A percentile compares a stretch with the other conserved stretches of the same genome.
Evolutionary conservation across 2,888 invertebrate species (phyloP).

Genomic region (Calliphora vomitoria): DNA sequence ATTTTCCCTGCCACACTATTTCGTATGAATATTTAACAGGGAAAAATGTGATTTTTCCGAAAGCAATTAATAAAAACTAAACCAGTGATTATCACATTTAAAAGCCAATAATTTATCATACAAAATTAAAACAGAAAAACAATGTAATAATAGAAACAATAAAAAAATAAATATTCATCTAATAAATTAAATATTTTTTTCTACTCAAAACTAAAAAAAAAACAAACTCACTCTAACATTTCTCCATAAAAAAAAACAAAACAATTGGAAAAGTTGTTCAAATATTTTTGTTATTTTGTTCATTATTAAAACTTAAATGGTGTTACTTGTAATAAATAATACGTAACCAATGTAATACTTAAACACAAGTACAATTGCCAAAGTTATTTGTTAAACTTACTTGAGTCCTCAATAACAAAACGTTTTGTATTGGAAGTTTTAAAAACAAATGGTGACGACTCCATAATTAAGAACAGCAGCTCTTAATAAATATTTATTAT

Average conservation of each 20-base stretch:
- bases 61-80: constrained; percentile 33
- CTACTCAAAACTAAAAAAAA: neutral
- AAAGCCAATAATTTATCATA: constrained; percentile 17
- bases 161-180: neutral
- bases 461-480: constrained; percentile 71
- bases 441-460: constrained; percentile 70
- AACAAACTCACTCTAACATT: neutral
- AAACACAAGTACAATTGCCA: neutral
- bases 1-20: neutral
- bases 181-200: constrained; percentile 1
- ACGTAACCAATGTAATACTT: neutral
- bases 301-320: neutral
- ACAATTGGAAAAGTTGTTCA: constrained; percentile 1
- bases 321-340: neutral
- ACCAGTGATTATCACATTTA: constrained; percentile 25
- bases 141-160: neutral
- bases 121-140: neutral
- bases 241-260: neutral
- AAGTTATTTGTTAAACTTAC: constrained; percentile 77
- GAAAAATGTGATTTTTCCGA: constrained; percentile 38
- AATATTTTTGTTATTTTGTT: constrained; percentile 2
- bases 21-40: constrained; percentile 3
- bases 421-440: constrained; percentile 79
- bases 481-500: constrained; percentile 4
- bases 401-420: constrained; percentile 82